Evolutionary conservation across 2,113 vertebrate genomes (phyloP).

Genomic region (Lates calcarifer): DNA sequence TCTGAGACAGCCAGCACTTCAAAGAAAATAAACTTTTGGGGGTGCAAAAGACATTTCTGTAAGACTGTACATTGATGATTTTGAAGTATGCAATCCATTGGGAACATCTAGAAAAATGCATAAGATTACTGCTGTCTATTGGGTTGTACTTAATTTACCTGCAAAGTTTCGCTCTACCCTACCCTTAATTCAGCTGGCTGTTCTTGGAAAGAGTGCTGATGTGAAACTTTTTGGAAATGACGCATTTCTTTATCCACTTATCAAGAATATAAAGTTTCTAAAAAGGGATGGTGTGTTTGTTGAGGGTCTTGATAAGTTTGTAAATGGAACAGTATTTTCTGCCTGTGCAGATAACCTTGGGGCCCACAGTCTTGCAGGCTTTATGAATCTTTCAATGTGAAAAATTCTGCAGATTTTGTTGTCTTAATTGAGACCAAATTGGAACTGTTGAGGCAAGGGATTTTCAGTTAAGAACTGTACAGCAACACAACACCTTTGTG

Average conservation of each 20-base stretch:
- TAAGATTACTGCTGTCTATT: conserved; percentile 51
- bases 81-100: conserved; percentile 12
- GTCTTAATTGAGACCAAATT: conserved; percentile 21
- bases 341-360: conserved; percentile 1
- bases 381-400: conserved; percentile 40
- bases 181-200: conserved; percentile 40
- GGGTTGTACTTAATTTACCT: conserved; percentile 56
- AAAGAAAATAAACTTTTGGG: conserved; percentile 28
- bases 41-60: conserved; percentile 22
- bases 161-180: conserved; percentile 19
- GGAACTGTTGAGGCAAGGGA: not conserved
- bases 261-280: conserved; percentile 38
- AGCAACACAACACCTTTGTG: conserved; percentile 34
- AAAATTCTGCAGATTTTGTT: conserved; percentile 38
- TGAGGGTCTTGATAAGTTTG: not conserved
- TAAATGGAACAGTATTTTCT: conserved; percentile 21
- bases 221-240: conserved; percentile 49
- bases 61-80: not conserved
- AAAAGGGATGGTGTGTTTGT: conserved; percentile 30
- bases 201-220: conserved; percentile 45
- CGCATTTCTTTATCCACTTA: conserved; percentile 38
- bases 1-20: conserved; percentile 52
- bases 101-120: conserved; percentile 48
- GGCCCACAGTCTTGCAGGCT: not conserved
- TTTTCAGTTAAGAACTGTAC: conserved; percentile 6